Conservation (phyloP, 2,888 invertebrate genomes). For the Cephus spinipes region DNA sequence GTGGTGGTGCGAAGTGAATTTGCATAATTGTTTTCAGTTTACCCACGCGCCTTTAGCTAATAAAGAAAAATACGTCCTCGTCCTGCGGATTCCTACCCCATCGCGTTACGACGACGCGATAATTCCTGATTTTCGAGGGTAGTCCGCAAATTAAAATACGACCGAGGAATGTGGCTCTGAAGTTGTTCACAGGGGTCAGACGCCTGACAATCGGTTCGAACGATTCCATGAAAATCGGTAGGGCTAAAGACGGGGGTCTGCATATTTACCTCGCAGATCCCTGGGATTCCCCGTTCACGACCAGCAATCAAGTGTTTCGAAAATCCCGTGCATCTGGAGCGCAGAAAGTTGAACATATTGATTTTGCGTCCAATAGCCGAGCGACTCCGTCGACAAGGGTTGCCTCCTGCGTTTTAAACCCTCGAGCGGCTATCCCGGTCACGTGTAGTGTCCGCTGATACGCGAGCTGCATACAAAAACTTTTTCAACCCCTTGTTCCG, state of each 20-base stretch:
- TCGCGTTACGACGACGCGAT: constrained; percentile 24
- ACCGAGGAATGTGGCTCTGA: background rate
- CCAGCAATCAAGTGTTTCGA: background rate
- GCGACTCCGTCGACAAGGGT: constrained; percentile 1
- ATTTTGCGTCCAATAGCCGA: constrained; percentile 20
- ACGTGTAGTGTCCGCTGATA: constrained; percentile 62
- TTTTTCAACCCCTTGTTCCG: constrained; percentile 41
- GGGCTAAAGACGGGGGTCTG: background rate
- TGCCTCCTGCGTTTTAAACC: constrained; percentile 34
- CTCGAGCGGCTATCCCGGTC: constrained; percentile 55
- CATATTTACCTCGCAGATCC: background rate
- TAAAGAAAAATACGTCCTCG: constrained; percentile 55
- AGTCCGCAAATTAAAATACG: background rate
- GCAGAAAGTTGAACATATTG: constrained; percentile 22
- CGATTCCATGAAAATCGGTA: background rate
- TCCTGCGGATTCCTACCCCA: constrained; percentile 15
- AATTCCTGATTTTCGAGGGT: constrained; percentile 31
- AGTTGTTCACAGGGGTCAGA: background rate
- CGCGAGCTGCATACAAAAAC: constrained; percentile 62
- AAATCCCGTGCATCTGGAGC: background rate
- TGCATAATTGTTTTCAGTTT: constrained; percentile 60
- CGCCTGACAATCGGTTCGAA: background rate
- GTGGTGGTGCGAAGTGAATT: constrained; percentile 39
- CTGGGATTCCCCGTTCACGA: background rate
- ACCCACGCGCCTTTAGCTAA: constrained; percentile 43